phyloP scores from a whole-genome alignment of 2,888 invertebrate genomes.

The Lutraria lutraria region DNA sequence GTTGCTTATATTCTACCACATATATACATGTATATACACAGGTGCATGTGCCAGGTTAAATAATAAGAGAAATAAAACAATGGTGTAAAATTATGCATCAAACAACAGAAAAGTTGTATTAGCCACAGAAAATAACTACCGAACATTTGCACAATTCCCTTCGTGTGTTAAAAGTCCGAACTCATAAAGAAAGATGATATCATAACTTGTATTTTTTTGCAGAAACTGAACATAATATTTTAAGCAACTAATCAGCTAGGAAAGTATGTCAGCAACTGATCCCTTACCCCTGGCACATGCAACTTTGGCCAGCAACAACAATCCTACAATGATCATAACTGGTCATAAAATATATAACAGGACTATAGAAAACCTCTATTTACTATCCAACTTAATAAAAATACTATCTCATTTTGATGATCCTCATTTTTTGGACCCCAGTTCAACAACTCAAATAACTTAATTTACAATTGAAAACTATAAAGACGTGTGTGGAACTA shows the following conservation, averaged over 20 bases:
- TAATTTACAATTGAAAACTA: no score
- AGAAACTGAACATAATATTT: background rate
- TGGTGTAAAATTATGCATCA: background rate
- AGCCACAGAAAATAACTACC: background rate
- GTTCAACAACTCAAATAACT: no score
- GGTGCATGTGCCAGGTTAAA: conserved; percentile 2
- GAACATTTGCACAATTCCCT: background rate
- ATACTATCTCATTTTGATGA: no score
- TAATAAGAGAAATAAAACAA: background rate
- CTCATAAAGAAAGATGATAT: background rate
- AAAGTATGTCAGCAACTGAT: background rate
- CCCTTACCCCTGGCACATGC: conserved; percentile 17
- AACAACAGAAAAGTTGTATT: background rate
- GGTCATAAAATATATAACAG: no score
- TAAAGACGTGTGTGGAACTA: no score
- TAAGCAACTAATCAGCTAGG: background rate
- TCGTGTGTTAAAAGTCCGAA: background rate
- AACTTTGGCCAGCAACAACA: conserved; percentile 2
- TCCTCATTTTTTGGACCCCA: no score
- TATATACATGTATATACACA: background rate
- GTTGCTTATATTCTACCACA: background rate
- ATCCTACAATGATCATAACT: background rate
- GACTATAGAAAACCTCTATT: no score
- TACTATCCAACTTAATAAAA: no score
- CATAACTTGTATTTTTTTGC: conserved; percentile 1